Evolutionary conservation across 1,140 invertebrate species (phyloP), one percentile per base, ranked within the genome.

Genomic region (Bursaphelenchus mucronatus): DNA sequence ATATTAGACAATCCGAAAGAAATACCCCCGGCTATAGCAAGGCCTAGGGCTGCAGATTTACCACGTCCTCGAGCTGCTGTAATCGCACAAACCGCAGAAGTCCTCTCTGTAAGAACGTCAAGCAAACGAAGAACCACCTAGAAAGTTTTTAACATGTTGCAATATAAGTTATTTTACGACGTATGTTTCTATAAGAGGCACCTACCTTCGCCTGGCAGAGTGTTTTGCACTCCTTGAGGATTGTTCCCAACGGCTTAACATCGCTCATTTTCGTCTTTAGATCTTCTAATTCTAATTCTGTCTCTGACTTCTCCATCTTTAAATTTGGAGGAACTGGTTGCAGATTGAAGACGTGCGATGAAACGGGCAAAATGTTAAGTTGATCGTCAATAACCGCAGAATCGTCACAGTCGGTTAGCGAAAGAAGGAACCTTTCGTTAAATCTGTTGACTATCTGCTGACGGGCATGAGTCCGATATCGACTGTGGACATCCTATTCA

Each of bases 31-130:
- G 86, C 89, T 40, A 99, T 89, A 2, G 94, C 88, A 52, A 99
- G 84, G 6, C 96, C 96, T 8, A 80, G 83, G 10, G 94, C 91
- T 10, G 96, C 96, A 2, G 95, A 98, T 85, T 99, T 99, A 68
- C 96, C 96, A 67, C 96, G 85, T 17, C 96, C 96, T 86, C 95
- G 87, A 3, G 92, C 89, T 19, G 96, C 95, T 3, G 95, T 99
- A 66, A 99, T 83, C 0, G 92, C 92, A 49, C 97, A 90, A 1
- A 93, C 97, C 17, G 90, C 89, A 64, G 90, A 83, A 30, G 87
- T 88, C 85, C 96, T 97, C 68, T 98, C 94, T 21, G 92, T 91
- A 58, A 98, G 88, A 5, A 90, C 89, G 78, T 97, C 92, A 55
- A 98, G 90, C 75, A 97, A 93, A 79, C 92, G 92, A 0, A 96